Evolutionary conservation across 2,888 invertebrate species (phyloP).

Genomic region (Cancer borealis): DNA sequence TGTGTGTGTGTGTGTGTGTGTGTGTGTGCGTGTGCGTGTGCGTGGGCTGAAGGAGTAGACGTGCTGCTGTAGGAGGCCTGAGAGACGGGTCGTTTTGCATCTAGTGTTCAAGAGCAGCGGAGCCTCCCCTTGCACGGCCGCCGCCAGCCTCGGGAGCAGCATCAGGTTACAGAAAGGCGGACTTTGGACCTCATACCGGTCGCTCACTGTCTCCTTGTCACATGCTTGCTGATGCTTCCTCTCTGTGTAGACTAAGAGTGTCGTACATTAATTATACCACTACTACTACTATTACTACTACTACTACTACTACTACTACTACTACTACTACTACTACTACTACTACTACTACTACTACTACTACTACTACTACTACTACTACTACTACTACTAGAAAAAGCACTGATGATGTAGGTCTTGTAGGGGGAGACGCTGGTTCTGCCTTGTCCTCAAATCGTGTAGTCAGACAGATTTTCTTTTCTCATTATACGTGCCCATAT

Average conservation of each 20-base stretch:
- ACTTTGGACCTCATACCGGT: not conserved
- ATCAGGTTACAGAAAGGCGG: not conserved
- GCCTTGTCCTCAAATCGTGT: too few relatives aligned
- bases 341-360: too few relatives aligned
- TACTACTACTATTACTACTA: too few relatives aligned
- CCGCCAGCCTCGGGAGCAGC: not conserved
- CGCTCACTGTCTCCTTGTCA: not conserved
- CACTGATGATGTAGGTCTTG: too few relatives aligned
- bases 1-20: constrained; percentile 16
- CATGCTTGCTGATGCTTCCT: not conserved
- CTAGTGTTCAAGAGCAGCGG: constrained; percentile 5
- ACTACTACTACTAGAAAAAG: too few relatives aligned
- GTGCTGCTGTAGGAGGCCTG: not conserved
- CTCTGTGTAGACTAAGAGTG: not conserved
- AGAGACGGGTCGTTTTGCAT: not conserved
- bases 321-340: too few relatives aligned
- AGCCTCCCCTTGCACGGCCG: not conserved
- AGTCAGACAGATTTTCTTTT: not conserved
- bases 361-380: too few relatives aligned
- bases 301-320: too few relatives aligned
- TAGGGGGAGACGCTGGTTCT: too few relatives aligned
- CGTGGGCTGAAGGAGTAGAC: not conserved
- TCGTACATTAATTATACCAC: too few relatives aligned
- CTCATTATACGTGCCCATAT: not conserved
- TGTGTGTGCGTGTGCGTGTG: constrained; percentile 15